Base-by-base conservation (phyloP, 1,140 invertebrate genomes). In the Leptonema lineaticorne region DNA sequence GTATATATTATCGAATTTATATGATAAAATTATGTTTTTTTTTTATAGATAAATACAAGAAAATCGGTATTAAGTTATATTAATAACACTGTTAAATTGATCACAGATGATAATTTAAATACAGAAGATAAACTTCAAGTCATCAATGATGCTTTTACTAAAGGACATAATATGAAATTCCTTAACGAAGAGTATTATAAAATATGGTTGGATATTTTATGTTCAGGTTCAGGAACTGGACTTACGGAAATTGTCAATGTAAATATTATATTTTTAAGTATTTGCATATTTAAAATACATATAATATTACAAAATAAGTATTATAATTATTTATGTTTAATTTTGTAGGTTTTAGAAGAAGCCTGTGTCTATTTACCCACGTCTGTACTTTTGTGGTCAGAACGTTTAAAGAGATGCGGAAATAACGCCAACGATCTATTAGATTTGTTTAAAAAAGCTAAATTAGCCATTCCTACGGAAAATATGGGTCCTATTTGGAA, bases 31-130 rank as follows among this genome's bases (percentile, higher is more conserved):
- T 70, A 29, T 45, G 45, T 68, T 58, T 68, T 26, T 56, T 58
- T 50, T 64, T 67, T 58, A 45, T 27, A 73, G 70, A 75, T 87
- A 64, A 78, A 84, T 70, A 82, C 79, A 60, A 77, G 83, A 76
- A 76, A 84, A 74, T 84, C 85, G 75, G 86, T 83, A 82, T 77
- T 80, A 0, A 70, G 81, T 0, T 86, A 84, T 68, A 76, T 87
- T 48, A 78, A 85, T 26, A 81, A 76, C 57, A 74, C 86, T 62
- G 58, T 83, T 22, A 83, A 85, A 73, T 76, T 85, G 8, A 81
- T 27, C 27, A 29, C 37, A 9, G 65, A 67, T 6, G 28, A 66
- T 14, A 30, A 64, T 14, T 80, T 79, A 70, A 82, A 79, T 29
- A 60, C 27, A 4, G 27, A 26, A 16, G 28, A 22, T 6, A 85